Base-by-base conservation (phyloP, 2,113 vertebrate species). In the Solea solea region DNA sequence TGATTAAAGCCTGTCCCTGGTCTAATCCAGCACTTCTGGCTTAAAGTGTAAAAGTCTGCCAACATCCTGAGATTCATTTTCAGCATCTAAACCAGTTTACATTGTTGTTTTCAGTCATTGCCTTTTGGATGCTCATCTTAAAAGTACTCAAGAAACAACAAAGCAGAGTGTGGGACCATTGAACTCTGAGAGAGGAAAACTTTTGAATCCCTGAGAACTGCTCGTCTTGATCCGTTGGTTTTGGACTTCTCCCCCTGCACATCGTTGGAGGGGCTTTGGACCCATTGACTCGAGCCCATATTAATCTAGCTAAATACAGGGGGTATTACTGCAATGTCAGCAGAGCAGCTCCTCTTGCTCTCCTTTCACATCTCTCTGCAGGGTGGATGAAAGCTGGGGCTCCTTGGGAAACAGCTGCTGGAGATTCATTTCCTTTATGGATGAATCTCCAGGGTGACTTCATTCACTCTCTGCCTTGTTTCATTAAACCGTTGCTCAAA, bases 281-380 rank as follows among this genome's bases (percentile, higher is more conserved):
- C 80, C 77, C 81, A 68, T 67, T 82, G 86, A 82, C 86, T 80
- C 70, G 63, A 67, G 66, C 67, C 70, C 62, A 60, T 83, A 76
- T 88, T 89, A 90, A 90, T 92, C 80, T 81, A 68, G 40, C 16
- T 88, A 75, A 80, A 86, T 72, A 77, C 84, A 49, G 55, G 41
- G 65, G 72, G 65, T 68, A 59, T 80, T 69, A 78, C 76, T 54
- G 82, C 64, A 1, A 42, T 55, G 79, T 89, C 70, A 84, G 84
- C 25, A 15, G 44, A 79, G 87, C 80, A 79, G 84, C 85, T 85
- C 66, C 84, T 50, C 79, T 83, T 80, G 66, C 84, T 85, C 82
- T 77, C 74, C 65, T 83, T 85, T 88, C 81, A 79, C 78, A 28
- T 78, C 81, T 80, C 88, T 76, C 77, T 8, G n/a, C 41, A 11